Conservation (phyloP, 2,888 invertebrate species). For the Brachypterus glaber region DNA sequence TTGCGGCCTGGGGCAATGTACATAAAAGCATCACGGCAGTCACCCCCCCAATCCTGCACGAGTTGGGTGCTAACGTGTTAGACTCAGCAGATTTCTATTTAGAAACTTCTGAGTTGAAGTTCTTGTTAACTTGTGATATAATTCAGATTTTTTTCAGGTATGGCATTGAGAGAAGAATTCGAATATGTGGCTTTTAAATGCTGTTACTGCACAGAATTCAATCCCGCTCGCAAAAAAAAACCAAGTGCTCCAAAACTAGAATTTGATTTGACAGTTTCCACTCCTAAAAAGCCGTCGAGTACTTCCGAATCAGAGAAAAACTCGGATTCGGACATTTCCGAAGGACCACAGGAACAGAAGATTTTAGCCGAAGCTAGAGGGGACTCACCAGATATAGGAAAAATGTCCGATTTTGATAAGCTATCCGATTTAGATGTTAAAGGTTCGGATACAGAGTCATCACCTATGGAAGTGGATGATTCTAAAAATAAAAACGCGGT, state of each 20-base stretch:
- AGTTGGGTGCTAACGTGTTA: no score
- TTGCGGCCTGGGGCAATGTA: no score
- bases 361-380: not conserved
- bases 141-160: constrained; percentile 46
- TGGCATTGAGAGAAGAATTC: constrained; percentile 62
- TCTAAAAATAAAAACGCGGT: no score
- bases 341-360: not conserved
- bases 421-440: constrained; percentile 8
- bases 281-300: constrained; percentile 7
- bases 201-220: constrained; percentile 79
- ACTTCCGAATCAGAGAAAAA: constrained; percentile 35
- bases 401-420: not conserved
- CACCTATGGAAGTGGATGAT: constrained; percentile 13
- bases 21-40: no score
- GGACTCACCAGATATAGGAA: not conserved
- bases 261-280: constrained; percentile 21
- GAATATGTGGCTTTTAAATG: constrained; percentile 77
- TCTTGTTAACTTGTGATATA: not conserved
- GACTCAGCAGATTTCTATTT: no score
- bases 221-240: constrained; percentile 80
- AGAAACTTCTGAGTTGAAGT: no score
- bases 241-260: constrained; percentile 63
- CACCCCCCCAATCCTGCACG: no score
- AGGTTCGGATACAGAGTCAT: constrained; percentile 8
- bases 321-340: constrained; percentile 22